A percentile compares a stretch with the other conserved stretches of the same genome.
Evolutionary conservation across 2,113 vertebrate species (phyloP).

Genomic region (Tenrec ecaudatus): DNA sequence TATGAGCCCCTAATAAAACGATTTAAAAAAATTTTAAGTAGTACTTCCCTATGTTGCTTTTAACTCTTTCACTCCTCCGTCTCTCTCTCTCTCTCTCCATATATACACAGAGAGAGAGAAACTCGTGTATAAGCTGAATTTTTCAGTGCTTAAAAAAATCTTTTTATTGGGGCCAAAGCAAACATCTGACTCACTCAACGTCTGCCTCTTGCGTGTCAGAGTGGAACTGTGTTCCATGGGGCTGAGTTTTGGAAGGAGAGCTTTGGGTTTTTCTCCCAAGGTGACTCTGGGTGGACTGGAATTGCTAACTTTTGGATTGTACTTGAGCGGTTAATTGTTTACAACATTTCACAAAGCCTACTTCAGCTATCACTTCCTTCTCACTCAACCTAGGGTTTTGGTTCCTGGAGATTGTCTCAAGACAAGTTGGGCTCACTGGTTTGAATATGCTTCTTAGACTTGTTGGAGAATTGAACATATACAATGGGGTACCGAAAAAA

Average conservation of each 20-base stretch:
- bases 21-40: too few species aligned
- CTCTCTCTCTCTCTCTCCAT: too few species aligned
- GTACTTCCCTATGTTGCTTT: too few species aligned
- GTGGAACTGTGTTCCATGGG: not conserved
- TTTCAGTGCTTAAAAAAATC: too few species aligned
- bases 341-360: not conserved
- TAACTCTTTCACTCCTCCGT: too few species aligned
- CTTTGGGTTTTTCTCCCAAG: not conserved
- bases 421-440: not conserved
- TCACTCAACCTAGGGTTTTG: too few species aligned
- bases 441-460: not conserved
- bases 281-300: not conserved
- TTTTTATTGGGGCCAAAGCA: not conserved
- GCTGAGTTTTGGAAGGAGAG: not conserved
- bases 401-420: not conserved
- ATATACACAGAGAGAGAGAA: too few species aligned
- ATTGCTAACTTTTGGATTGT: not conserved
- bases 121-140: too few species aligned
- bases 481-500: too few species aligned
- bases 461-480: not conserved
- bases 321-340: not conserved
- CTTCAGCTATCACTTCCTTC: not conserved
- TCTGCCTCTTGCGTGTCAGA: not conserved
- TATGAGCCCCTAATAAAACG: too few species aligned
- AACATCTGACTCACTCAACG: not conserved